Evolutionary conservation across 1,140 invertebrate genomes (phyloP), one percentile per base, ranked within the genome.

Genomic region (Drosophila asahinai): DNA sequence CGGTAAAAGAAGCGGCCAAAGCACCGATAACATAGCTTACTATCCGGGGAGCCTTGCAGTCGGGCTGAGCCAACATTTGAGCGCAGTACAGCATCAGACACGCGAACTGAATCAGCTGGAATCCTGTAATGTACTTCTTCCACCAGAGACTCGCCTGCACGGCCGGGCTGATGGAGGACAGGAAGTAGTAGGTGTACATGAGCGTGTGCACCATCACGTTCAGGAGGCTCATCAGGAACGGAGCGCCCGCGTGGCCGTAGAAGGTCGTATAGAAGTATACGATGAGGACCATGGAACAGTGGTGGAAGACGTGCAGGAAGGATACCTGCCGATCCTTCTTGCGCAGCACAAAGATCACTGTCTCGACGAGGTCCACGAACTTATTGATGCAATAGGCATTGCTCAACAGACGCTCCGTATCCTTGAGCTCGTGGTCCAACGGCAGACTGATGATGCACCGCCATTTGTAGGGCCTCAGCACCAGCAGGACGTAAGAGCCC

Each of bases 211-310:
- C 54, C 1, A 43, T 9, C 12, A 48, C 38, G 27, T 76, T 76
- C 3, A 64, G 9, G 19, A 58, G 19, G n/a, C 54, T 52, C 8
- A 57, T 49, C 6, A 42, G 19, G 22, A 27, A 59, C 3, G 94
- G 93, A 77, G 97, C 96, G 1, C 96, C 96, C 57, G 96, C 96
- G 11, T 51, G 57, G 5, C 76, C 68, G 40, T 58, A 52, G 15
- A 76, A 68, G 2, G 36, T 58, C 8, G 52, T 47, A 4, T 57
- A 27, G 1, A 65, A 5, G 33, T 66, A 83, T 0, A 17, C 11
- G 1, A 8, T 7, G 0, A 36, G 2, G 2, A 59, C 48, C 72
- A 91, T 79, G 0, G 94, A 94, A 5, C 94, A 94, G 83, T 98
- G 97, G 42, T 82, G 80, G 7, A 80, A 45, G 11, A 83, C 33